phyloP scores from a whole-genome alignment of 2,113 vertebrate species.

The Microcebus tavaratra region DNA sequence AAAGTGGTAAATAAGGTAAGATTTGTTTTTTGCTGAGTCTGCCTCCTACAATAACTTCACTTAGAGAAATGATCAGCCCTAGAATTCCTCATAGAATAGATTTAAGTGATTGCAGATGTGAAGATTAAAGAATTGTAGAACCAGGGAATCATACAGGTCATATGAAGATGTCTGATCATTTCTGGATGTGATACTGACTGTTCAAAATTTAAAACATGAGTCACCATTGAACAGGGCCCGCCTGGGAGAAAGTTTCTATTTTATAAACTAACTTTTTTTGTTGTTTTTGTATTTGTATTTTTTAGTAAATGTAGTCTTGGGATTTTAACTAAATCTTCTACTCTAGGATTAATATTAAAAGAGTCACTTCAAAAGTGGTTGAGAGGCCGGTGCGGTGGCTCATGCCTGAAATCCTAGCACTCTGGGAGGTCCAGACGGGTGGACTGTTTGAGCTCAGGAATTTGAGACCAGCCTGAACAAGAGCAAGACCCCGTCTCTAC shows the following conservation, averaged over 20 bases:
- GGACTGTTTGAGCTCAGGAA: too few relatives aligned
- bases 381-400: too few relatives aligned
- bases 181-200: background rate
- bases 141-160: background rate
- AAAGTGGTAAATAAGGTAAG: background rate
- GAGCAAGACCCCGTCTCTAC: too few relatives aligned
- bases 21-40: background rate
- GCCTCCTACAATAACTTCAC: background rate
- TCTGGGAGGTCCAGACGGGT: too few relatives aligned
- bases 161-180: background rate
- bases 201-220: background rate
- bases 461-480: too few relatives aligned
- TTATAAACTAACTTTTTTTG: background rate
- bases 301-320: background rate
- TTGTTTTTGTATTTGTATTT: background rate
- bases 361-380: background rate
- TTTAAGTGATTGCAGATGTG: background rate
- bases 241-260: background rate
- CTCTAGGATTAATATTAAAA: background rate
- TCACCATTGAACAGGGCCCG: background rate
- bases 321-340: background rate
- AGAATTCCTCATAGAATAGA: background rate
- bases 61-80: background rate
- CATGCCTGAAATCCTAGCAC: too few relatives aligned
- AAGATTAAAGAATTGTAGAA: background rate